These are phyloP conservation scores for Zaprionus tsacasi DNA, from an alignment of 1,140 invertebrate genomes.

Conservation along the genomic window DNA sequence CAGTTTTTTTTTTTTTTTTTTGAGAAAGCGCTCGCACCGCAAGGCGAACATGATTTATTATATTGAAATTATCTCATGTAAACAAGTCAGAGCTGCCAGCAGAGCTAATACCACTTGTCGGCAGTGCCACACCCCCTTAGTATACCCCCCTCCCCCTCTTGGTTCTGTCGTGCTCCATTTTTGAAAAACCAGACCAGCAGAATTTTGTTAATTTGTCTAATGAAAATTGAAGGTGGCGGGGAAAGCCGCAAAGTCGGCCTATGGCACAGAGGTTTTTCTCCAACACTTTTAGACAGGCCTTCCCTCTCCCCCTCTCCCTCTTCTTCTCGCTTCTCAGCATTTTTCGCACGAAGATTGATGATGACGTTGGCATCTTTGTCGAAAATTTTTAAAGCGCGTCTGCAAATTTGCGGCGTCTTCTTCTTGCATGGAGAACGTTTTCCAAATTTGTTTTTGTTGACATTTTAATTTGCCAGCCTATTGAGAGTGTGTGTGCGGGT, in stretches of 20 bases:
- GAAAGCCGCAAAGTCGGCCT: slow-evolving; percentile 60
- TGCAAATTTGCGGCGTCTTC: slow-evolving; percentile 38
- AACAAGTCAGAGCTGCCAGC: slow-evolving; percentile 80
- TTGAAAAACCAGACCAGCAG: slow-evolving; percentile 24
- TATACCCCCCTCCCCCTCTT: background rate
- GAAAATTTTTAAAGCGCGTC: slow-evolving; percentile 69
- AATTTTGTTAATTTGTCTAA: slow-evolving; percentile 82
- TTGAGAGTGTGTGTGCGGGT: background rate
- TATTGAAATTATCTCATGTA: slow-evolving; percentile 81
- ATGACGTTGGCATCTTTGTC: slow-evolving; percentile 84
- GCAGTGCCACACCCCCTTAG: slow-evolving; percentile 22
- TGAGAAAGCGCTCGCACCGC: slow-evolving; percentile 44
- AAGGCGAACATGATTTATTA: slow-evolving; percentile 78
- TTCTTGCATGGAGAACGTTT: slow-evolving; percentile 50
- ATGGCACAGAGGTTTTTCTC: slow-evolving; percentile 32
- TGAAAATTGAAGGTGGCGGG: slow-evolving; percentile 65
- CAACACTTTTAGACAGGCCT: slow-evolving; percentile 48
- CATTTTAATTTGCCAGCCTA: slow-evolving; percentile 73
- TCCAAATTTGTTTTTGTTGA: slow-evolving; percentile 70
- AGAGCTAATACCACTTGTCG: slow-evolving; percentile 79
- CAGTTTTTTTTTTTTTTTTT: slow-evolving; percentile 45
- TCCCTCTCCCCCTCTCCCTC: background rate
- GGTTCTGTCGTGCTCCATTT: too few species aligned
- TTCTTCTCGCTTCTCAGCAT: slow-evolving; percentile 10
- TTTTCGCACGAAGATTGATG: slow-evolving; percentile 80